Conservation (phyloP, 1,140 invertebrate genomes). For the Magallana gigas region DNA sequence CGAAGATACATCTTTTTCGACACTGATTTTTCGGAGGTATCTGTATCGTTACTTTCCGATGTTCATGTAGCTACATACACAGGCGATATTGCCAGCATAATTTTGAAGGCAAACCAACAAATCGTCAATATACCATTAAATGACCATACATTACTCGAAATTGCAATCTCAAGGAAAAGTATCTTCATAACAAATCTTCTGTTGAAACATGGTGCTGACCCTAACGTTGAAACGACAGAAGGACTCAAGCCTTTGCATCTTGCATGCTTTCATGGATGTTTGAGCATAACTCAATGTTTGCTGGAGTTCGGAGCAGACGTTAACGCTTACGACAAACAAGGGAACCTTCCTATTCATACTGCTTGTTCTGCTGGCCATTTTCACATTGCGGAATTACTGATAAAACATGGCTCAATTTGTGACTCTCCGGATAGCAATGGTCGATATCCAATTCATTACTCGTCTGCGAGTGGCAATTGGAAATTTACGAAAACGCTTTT, state of each 20-base stretch:
- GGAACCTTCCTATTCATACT: slow-evolving; percentile 12
- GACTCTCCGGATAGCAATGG: not conserved
- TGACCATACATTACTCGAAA: not conserved
- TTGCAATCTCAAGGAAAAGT: slow-evolving; percentile 6
- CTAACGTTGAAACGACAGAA: not conserved
- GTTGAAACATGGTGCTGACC: slow-evolving; percentile 6
- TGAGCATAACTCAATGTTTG: not conserved
- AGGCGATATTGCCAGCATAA: not conserved
- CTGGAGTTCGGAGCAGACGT: not conserved
- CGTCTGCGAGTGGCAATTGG: slow-evolving; percentile 23
- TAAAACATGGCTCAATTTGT: not conserved
- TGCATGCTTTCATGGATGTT: not conserved
- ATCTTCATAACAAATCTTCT: not conserved
- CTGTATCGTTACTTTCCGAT: not conserved
- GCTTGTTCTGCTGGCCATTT: slow-evolving; percentile 12
- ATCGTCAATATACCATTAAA: slow-evolving; percentile 15
- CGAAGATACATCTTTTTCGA: not conserved
- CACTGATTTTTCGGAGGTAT: not conserved
- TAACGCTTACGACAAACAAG: not conserved
- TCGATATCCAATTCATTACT: slow-evolving; percentile 25
- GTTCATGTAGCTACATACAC: not conserved
- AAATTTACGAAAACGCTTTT: not conserved
- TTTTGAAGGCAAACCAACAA: not conserved
- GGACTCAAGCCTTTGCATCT: not conserved
- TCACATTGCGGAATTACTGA: not conserved